These are phyloP conservation scores for Gryllus bimaculatus DNA, from an alignment of 1,140 invertebrate genomes.

Conservation along the genomic window DNA sequence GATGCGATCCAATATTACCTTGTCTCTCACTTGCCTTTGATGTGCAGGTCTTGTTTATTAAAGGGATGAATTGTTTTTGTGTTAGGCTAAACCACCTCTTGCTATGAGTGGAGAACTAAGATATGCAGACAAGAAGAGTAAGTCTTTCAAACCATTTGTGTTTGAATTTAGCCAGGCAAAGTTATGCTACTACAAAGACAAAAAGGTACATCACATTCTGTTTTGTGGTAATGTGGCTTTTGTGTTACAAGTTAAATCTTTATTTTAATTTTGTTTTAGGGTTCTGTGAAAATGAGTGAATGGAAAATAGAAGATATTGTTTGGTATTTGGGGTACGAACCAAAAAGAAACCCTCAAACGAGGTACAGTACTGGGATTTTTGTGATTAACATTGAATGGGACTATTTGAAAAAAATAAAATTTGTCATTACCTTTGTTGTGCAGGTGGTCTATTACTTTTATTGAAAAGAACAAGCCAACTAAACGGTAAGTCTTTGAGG, in stretches of 20 bases:
- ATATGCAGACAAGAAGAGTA: constrained; percentile 65
- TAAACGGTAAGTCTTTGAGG: constrained; percentile 40
- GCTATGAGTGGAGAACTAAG: constrained; percentile 59
- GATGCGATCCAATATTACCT: too few species aligned
- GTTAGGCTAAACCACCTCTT: constrained; percentile 44
- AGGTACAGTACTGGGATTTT: constrained; percentile 34
- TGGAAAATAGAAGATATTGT: constrained; percentile 70
- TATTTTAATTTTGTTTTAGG: constrained; percentile 33
- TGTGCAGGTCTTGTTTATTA: too few species aligned
- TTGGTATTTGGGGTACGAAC: constrained; percentile 74
- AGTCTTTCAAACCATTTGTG: constrained; percentile 61
- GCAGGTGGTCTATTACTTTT: constrained; percentile 67
- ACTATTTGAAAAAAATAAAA: neutral
- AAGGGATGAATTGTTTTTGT: constrained; percentile 19
- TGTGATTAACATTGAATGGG: neutral
- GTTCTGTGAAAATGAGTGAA: constrained; percentile 50
- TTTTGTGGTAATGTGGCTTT: neutral
- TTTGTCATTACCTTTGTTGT: constrained; percentile 23
- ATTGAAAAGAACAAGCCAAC: constrained; percentile 56
- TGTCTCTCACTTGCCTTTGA: too few species aligned
- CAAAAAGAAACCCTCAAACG: constrained; percentile 66
- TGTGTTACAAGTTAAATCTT: neutral
- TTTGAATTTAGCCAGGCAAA: constrained; percentile 71
- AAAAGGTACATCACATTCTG: constrained; percentile 43
- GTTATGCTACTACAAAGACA: constrained; percentile 72